Evolutionary conservation across 2,113 vertebrate species (phyloP).

Genomic region (Plestiodon gilberti): DNA sequence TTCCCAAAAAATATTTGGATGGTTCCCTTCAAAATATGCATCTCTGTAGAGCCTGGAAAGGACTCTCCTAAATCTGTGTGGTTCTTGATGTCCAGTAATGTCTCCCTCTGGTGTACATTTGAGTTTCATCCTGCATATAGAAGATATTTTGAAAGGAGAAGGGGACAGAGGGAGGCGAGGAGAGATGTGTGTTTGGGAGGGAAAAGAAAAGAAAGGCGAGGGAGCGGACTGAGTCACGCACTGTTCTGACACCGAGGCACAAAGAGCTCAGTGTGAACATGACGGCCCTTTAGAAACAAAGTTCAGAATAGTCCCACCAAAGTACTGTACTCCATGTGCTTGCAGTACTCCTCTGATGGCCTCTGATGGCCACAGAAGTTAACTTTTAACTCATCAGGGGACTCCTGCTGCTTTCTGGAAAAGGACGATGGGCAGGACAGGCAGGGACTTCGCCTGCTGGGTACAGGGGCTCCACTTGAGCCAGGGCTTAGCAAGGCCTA

Average conservation of each 20-base stretch:
- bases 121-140: neutral
- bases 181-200: slow-evolving; percentile 24
- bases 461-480: no score
- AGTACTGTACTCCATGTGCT: slow-evolving; percentile 13
- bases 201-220: neutral
- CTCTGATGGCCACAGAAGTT: accelerated
- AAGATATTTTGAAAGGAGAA: neutral
- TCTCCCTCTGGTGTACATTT: neutral
- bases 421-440: neutral
- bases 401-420: neutral
- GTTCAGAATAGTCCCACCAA: slow-evolving; percentile 20
- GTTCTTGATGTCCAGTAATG: neutral
- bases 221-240: neutral
- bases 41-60: neutral
- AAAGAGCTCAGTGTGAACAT: neutral
- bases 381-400: slow-evolving; percentile 41
- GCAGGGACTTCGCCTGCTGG: no score
- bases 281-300: neutral
- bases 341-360: accelerated
- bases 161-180: neutral
- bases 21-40: neutral
- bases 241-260: neutral
- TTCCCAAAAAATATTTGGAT: neutral
- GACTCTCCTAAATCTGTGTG: neutral
- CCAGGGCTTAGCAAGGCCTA: no score